Base-by-base conservation (phyloP, 2,113 vertebrate genomes). In the Leptodactylus fuscus region DNA sequence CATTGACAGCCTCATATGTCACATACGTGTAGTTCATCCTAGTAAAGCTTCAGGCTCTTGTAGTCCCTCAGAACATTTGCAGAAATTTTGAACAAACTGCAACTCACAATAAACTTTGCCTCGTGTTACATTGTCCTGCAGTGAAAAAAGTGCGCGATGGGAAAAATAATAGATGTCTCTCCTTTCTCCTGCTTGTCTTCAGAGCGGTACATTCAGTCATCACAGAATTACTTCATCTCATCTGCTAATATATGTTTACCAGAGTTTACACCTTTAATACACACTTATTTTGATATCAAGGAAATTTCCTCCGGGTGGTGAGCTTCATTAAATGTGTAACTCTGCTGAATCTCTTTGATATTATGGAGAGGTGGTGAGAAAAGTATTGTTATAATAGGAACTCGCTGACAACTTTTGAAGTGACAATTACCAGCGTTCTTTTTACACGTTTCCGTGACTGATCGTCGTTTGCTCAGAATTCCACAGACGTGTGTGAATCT, bases 251-350 rank as follows among this genome's bases (percentile, higher is more conserved):
- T 77, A 85, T 51, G 34, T 46, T 48, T 46, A 83, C 53, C 69
- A 67, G 58, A 69, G 58, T 48, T 85, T 18, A n/a, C 76, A 80
- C 76, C 76, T 85, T 58, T 48, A 44, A 73, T 58, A 67, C 32
- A 80, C 46, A 36, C 49, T 65, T 36, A 71, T 85, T 55, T 85
- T 73, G 67, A 85, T 85, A 79, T 88, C 0, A 81, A 92, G 90
- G 92, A 93, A 90, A 93, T 91, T 88, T 88, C 81, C 90, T 91
- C 83, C 22, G 87, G 90, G 91, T 93, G 89, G 82, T 92, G 87
- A 92, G 89, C 91, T 94, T 96, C 94, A 96, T 97, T 96, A 96
- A 95, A 97, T 86, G 94, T 97, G 95, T 92, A 94, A 95, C 89
- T 91, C 91, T 92, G 90, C 93, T 90, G 76, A 92, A 92, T 79